These are phyloP conservation scores for Ptiloglossa arizonensis DNA, from an alignment of 1,140 invertebrate species.

Conservation along the genomic window DNA sequence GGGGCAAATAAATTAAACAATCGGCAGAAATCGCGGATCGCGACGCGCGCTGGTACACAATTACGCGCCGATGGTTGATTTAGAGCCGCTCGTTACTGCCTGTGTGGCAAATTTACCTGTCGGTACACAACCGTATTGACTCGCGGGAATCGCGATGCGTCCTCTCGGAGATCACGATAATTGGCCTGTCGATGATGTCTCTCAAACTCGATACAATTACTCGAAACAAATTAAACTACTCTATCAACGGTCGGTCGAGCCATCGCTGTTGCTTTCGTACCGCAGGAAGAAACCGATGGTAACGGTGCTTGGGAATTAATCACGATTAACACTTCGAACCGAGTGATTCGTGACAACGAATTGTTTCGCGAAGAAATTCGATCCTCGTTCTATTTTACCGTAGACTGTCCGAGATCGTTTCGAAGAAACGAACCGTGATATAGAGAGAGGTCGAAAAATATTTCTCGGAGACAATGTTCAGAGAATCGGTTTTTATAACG, in stretches of 20 bases:
- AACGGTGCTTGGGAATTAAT: too few relatives aligned
- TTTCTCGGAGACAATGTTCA: too few relatives aligned
- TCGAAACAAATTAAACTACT: not conserved
- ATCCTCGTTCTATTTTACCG: too few relatives aligned
- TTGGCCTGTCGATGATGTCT: not conserved
- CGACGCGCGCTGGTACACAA: not conserved
- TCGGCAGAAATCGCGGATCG: slow-evolving; percentile 1
- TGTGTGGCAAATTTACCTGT: slow-evolving; percentile 16
- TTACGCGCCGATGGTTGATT: slow-evolving; percentile 21
- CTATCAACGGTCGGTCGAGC: not conserved
- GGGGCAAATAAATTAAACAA: slow-evolving; percentile 26
- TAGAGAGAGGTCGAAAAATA: too few relatives aligned
- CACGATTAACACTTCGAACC: too few relatives aligned
- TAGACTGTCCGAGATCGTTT: too few relatives aligned
- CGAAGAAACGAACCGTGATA: too few relatives aligned
- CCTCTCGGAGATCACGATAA: not conserved
- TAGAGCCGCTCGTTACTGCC: slow-evolving; percentile 5
- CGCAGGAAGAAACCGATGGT: too few relatives aligned
- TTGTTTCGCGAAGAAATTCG: too few relatives aligned
- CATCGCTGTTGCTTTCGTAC: too few relatives aligned
- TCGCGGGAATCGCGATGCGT: not conserved
- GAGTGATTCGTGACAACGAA: too few relatives aligned
- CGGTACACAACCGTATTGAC: not conserved
- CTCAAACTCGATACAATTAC: not conserved
- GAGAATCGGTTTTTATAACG: too few relatives aligned